These are phyloP conservation scores for Hippolais icterina DNA, from an alignment of 2,113 vertebrate species.

Conservation along the genomic window DNA sequence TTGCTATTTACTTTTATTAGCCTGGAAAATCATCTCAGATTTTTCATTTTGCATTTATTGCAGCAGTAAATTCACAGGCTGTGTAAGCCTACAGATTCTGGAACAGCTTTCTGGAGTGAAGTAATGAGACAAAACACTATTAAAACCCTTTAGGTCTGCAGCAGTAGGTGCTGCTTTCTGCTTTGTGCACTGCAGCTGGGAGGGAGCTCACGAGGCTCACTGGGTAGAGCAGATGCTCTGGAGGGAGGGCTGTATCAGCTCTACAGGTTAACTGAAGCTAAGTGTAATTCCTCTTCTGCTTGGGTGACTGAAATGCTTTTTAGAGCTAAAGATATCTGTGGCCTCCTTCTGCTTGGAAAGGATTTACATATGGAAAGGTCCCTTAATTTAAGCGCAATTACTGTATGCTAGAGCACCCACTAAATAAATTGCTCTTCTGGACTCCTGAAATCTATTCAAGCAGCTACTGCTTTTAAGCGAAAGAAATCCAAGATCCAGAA, in stretches of 20 bases:
- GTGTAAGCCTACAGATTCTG: background rate
- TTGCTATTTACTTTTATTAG: background rate
- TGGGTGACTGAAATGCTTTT: background rate
- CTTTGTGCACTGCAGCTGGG: accelerated
- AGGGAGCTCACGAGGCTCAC: accelerated
- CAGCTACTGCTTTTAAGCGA: background rate
- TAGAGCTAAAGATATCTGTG: background rate
- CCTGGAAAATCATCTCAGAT: background rate
- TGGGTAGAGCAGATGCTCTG: background rate
- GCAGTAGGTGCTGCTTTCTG: background rate
- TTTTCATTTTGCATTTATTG: background rate
- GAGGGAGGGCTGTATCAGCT: background rate
- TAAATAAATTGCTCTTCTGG: background rate
- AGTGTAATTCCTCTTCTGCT: background rate
- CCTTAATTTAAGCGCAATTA: background rate
- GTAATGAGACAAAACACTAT: background rate
- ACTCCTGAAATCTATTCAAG: background rate
- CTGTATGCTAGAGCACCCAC: background rate
- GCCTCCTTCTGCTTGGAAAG: constrained; percentile 39
- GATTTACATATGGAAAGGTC: background rate
- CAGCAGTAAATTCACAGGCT: background rate
- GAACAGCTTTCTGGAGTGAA: background rate
- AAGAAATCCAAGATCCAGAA: background rate
- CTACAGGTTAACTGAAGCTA: background rate
- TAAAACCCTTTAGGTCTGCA: background rate